These are phyloP conservation scores for Platichthys flesus DNA, from an alignment of 2,113 vertebrate genomes.

Conservation along the genomic window DNA sequence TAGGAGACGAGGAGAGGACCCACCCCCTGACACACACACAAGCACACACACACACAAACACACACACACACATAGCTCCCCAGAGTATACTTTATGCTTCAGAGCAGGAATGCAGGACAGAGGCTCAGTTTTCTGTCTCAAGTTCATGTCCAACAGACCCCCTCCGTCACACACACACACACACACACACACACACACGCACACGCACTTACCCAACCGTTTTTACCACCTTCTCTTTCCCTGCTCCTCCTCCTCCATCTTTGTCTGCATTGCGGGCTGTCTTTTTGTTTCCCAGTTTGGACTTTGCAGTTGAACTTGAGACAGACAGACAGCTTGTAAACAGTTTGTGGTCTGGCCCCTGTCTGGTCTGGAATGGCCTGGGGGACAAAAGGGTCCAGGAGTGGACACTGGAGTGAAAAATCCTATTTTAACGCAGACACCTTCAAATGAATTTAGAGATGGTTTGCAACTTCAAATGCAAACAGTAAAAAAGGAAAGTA, in stretches of 20 bases:
- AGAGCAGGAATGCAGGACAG: conserved; percentile 68
- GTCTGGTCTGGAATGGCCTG: conserved; percentile 75
- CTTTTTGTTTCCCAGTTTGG: conserved; percentile 74
- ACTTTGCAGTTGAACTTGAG: conserved; percentile 88
- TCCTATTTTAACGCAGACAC: conserved; percentile 25
- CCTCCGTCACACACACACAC: background rate
- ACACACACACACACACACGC: conserved; percentile 20
- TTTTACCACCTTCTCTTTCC: conserved; percentile 49
- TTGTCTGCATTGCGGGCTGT: conserved; percentile 58
- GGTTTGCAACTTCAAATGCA: conserved; percentile 14
- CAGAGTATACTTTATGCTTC: conserved; percentile 54
- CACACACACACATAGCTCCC: conserved; percentile 44
- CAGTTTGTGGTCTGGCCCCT: conserved; percentile 81
- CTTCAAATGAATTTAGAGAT: conserved; percentile 1
- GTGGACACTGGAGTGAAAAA: conserved; percentile 40
- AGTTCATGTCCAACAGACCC: conserved; percentile 73
- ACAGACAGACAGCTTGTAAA: conserved; percentile 87
- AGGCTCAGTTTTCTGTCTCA: conserved; percentile 67
- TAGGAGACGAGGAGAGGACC: conserved; percentile 12
- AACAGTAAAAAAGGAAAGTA: background rate
- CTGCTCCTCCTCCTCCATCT: conserved; percentile 32
- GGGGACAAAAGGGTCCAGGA: conserved; percentile 31
- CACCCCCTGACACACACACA: conserved; percentile 16
- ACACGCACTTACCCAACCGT: conserved; percentile 5
- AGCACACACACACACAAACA: conserved; percentile 20